A percentile compares a stretch with the other conserved stretches of the same genome.
Conservation (phyloP, 2,888 invertebrate genomes). For the Bombylius discolor region DNA sequence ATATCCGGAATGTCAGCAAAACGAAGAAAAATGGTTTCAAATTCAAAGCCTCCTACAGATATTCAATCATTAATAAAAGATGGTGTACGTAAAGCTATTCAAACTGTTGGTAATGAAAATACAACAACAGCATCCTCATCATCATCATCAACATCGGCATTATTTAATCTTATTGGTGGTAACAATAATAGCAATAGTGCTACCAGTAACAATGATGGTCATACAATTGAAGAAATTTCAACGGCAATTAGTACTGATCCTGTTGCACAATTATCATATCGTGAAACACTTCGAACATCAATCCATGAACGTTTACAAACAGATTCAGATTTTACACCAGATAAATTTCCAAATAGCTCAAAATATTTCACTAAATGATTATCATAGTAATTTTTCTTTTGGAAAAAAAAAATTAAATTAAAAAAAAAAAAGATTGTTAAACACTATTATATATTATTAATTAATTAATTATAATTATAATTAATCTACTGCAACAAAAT, state of each 20-base stretch:
- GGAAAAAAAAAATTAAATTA: not conserved
- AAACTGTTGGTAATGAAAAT: constrained; percentile 18
- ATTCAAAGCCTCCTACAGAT: constrained; percentile 28
- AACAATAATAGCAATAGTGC: not conserved
- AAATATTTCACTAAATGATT: constrained; percentile 24
- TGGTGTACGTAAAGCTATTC: constrained; percentile 30
- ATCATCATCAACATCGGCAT: constrained; percentile 14
- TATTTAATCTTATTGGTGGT: constrained; percentile 7
- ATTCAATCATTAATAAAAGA: constrained; percentile 28
- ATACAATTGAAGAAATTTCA: constrained; percentile 14
- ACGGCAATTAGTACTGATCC: constrained; percentile 28
- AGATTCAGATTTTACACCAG: constrained; percentile 29
- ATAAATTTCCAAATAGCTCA: constrained; percentile 34
- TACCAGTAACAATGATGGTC: not conserved
- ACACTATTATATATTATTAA: too few relatives aligned
- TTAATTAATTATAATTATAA: too few relatives aligned
- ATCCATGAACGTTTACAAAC: constrained; percentile 30
- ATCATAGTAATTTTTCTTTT: not conserved
- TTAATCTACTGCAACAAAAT: too few relatives aligned
- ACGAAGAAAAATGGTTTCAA: constrained; percentile 59
- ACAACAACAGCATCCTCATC: constrained; percentile 14
- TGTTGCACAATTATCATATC: constrained; percentile 29
- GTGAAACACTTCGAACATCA: constrained; percentile 29
- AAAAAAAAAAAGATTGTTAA: not conserved
- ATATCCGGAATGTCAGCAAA: constrained; percentile 80